Conservation (phyloP, 1,140 invertebrate genomes). For the Dysdera silvatica region DNA sequence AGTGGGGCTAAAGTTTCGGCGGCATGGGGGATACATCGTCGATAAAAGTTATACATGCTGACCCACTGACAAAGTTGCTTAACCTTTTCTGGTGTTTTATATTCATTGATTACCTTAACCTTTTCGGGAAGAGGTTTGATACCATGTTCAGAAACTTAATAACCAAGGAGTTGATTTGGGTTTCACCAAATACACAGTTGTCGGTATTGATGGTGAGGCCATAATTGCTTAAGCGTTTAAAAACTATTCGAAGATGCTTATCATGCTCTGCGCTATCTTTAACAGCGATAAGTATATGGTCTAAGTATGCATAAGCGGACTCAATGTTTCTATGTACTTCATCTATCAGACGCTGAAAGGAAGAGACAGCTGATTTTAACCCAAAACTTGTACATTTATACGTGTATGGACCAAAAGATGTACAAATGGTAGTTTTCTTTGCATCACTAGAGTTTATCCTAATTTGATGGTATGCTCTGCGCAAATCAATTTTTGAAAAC, state of each 20-base stretch:
- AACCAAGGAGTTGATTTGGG: constrained; percentile 14
- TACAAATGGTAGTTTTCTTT: constrained; percentile 22
- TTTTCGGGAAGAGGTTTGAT: constrained; percentile 8
- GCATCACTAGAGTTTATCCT: constrained; percentile 6
- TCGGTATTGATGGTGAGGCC: constrained; percentile 38
- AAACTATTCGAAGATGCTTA: constrained; percentile 39
- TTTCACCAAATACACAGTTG: constrained; percentile 27
- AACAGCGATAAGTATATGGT: constrained; percentile 44
- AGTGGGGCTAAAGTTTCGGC: not conserved
- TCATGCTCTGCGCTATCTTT: constrained; percentile 39
- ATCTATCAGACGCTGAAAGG: constrained; percentile 26
- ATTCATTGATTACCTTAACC: constrained; percentile 7
- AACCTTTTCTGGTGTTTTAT: constrained; percentile 37
- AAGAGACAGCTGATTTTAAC: constrained; percentile 12
- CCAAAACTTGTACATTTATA: constrained; percentile 23
- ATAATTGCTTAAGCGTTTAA: constrained; percentile 37
- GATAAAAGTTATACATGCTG: constrained; percentile 44
- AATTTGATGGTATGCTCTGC: constrained; percentile 24
- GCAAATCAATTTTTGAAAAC: constrained; percentile 17
- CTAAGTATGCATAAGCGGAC: constrained; percentile 2
- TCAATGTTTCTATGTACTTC: not conserved
- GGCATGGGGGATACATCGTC: constrained; percentile 3
- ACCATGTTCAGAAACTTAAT: constrained; percentile 5
- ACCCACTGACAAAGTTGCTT: constrained; percentile 39
- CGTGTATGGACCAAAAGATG: constrained; percentile 25